These are phyloP conservation scores for Agapetus fuscipes DNA, from an alignment of 2,888 invertebrate genomes.

Conservation along the genomic window DNA sequence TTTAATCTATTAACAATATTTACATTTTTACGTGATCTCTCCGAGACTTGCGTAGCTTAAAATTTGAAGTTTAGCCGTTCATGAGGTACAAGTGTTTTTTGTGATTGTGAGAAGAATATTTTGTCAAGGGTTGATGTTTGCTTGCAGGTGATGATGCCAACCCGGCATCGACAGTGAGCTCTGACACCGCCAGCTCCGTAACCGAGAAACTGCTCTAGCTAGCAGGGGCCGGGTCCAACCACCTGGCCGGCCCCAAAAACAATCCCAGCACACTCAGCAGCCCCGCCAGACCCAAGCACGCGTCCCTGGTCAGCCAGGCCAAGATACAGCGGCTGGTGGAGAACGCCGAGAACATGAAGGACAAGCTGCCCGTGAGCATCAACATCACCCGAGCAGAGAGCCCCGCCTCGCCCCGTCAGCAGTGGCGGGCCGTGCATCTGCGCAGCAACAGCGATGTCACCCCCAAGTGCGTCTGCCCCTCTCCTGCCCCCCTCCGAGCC, in stretches of 20 bases:
- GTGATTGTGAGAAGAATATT: too few relatives aligned
- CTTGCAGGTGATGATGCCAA: conserved; percentile 44
- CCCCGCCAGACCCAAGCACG: conserved; percentile 23
- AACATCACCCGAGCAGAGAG: conserved; percentile 40
- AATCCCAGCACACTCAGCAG: conserved; percentile 24
- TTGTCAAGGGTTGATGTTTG: too few relatives aligned
- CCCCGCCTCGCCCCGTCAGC: conserved; percentile 28
- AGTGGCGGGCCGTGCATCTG: conserved; percentile 38
- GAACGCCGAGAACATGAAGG: conserved; percentile 24
- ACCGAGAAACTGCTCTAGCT: conserved; percentile 71
- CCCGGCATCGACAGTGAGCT: conserved; percentile 50
- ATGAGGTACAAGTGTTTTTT: too few relatives aligned
- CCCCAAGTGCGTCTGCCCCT: conserved; percentile 34
- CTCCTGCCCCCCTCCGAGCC: conserved; percentile 21
- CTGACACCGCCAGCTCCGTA: conserved; percentile 59
- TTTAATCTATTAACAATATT: too few relatives aligned
- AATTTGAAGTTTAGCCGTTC: too few relatives aligned
- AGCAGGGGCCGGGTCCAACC: conserved; percentile 52
- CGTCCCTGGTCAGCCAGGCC: conserved; percentile 28
- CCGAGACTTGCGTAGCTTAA: too few relatives aligned
- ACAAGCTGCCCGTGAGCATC: conserved; percentile 35
- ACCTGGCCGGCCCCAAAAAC: conserved; percentile 24
- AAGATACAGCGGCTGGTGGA: conserved; percentile 27
- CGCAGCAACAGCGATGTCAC: conserved; percentile 42
- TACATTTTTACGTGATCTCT: too few relatives aligned